phyloP scores from a whole-genome alignment of 2,888 invertebrate genomes.

The Caenorhabditis virilis region DNA sequence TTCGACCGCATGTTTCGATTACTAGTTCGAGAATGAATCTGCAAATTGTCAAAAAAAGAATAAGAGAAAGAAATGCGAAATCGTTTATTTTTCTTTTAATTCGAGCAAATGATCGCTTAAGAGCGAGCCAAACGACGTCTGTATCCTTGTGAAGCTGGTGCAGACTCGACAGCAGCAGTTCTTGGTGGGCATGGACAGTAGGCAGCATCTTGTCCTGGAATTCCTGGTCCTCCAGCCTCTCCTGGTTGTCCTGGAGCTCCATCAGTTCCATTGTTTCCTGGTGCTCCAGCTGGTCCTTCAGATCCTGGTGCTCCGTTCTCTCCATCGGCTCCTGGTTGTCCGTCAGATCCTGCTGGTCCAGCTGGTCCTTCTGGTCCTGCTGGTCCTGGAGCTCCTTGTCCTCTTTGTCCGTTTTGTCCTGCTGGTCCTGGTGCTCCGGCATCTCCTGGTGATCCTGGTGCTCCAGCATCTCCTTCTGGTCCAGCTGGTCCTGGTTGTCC shows the following conservation, averaged over 20 bases:
- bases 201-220: constrained; percentile 51
- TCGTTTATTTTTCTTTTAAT: constrained; percentile 1
- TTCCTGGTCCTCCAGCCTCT: constrained; percentile 44
- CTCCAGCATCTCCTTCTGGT: constrained; percentile 50
- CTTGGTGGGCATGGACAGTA: constrained; percentile 56
- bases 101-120: constrained; percentile 18
- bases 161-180: constrained; percentile 48
- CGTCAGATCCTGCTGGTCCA: constrained; percentile 46
- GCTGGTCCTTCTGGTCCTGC: constrained; percentile 46
- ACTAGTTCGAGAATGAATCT: too few species aligned
- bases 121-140: constrained; percentile 45
- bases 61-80: too few species aligned
- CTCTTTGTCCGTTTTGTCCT: constrained; percentile 52
- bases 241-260: constrained; percentile 52
- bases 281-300: constrained; percentile 51
- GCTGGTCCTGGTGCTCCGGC: constrained; percentile 47
- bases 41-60: too few species aligned
- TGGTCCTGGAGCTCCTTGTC: constrained; percentile 54
- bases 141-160: constrained; percentile 38
- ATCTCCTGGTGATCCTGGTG: constrained; percentile 42
- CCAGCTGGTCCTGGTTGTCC: constrained; percentile 48
- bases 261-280: constrained; percentile 50
- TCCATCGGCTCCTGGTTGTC: constrained; percentile 49
- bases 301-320: constrained; percentile 47
- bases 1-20: too few species aligned